These are phyloP conservation scores for Agrenia bidenticulata DNA, from an alignment of 2,888 invertebrate species.

Conservation along the genomic window DNA sequence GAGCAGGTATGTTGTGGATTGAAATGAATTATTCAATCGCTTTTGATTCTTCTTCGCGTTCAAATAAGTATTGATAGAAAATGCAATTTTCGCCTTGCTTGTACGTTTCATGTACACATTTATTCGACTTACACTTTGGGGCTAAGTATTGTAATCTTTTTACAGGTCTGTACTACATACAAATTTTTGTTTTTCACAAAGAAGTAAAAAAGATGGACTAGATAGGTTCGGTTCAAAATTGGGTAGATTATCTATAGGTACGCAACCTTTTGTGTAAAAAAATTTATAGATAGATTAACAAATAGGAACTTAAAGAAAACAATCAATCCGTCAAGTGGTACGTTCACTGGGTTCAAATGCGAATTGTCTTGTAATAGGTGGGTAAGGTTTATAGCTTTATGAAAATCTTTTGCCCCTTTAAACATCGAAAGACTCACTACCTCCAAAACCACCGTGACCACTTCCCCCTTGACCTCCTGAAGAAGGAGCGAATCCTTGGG, in stretches of 20 bases:
- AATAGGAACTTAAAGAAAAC: slow-evolving; percentile 18
- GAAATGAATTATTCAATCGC: too few species aligned
- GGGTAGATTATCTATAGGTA: too few species aligned
- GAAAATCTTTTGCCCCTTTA: not conserved
- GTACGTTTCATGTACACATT: too few species aligned
- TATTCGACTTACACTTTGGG: too few species aligned
- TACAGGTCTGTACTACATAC: too few species aligned
- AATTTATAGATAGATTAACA: not conserved
- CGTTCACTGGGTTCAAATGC: not conserved
- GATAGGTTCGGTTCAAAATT: too few species aligned
- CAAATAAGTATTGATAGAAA: too few species aligned
- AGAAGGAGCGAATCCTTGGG: slow-evolving; percentile 30
- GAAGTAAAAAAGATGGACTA: too few species aligned
- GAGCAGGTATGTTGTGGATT: slow-evolving; percentile 62
- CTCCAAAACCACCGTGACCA: slow-evolving; percentile 16
- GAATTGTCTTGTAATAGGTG: not conserved
- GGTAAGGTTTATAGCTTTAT: not conserved
- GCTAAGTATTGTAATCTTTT: too few species aligned
- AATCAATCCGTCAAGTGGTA: not conserved
- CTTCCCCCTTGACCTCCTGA: slow-evolving; percentile 13
- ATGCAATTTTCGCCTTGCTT: too few species aligned
- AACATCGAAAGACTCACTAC: slow-evolving; percentile 15
- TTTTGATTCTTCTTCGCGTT: not conserved
- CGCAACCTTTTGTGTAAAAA: too few species aligned
- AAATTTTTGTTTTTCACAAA: too few species aligned